A percentile compares a stretch with the other conserved stretches of the same genome.
phyloP scores from a whole-genome alignment of 2,888 invertebrate species.

The Stenodera caucasica region DNA sequence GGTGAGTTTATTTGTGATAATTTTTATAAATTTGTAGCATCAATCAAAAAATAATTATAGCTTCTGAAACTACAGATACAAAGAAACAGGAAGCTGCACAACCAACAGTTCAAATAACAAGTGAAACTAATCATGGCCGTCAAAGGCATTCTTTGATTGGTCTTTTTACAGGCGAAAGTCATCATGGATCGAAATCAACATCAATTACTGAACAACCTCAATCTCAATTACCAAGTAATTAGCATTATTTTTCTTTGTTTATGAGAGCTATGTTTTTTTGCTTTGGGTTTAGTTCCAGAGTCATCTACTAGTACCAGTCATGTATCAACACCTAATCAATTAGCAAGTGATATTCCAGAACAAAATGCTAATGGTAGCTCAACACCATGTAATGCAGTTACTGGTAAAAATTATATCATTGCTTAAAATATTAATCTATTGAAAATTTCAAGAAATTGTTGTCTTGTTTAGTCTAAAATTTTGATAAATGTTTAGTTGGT shows the following conservation, averaged over 20 bases:
- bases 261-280: slow-evolving; percentile 44
- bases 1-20: slow-evolving; percentile 57
- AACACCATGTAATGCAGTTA: slow-evolving; percentile 37
- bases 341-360: slow-evolving; percentile 47
- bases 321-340: slow-evolving; percentile 52
- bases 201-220: slow-evolving; percentile 37
- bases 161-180: slow-evolving; percentile 62
- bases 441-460: not conserved
- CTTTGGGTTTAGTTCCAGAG: slow-evolving; percentile 35
- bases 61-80: slow-evolving; percentile 47
- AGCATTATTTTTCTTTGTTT: slow-evolving; percentile 35
- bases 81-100: slow-evolving; percentile 54
- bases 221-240: slow-evolving; percentile 29
- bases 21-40: no score
- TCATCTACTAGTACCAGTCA: slow-evolving; percentile 52
- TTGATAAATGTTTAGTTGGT: slow-evolving; percentile 11
- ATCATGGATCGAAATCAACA: slow-evolving; percentile 46
- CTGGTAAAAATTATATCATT: slow-evolving; percentile 29
- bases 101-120: slow-evolving; percentile 57
- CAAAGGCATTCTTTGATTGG: slow-evolving; percentile 71
- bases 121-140: slow-evolving; percentile 50
- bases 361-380: slow-evolving; percentile 36
- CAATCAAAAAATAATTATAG: slow-evolving; percentile 29
- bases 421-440: not conserved
- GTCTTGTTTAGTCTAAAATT: not conserved